Evolutionary conservation across 2,888 invertebrate genomes (phyloP).

Genomic region (Lymantria monacha): DNA sequence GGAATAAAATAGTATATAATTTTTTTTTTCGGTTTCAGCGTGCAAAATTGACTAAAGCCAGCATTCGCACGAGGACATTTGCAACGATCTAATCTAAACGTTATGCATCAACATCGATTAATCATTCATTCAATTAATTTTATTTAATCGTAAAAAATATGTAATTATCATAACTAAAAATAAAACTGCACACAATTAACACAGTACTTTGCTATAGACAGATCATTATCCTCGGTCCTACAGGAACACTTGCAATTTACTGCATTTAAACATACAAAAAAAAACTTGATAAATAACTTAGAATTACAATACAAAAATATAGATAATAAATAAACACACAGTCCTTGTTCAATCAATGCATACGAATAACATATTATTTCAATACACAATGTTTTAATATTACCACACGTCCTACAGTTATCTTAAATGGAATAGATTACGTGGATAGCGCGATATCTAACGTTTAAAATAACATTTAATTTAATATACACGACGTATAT

Average conservation of each 20-base stretch:
- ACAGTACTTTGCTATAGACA: slow-evolving; percentile 55
- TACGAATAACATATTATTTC: slow-evolving; percentile 67
- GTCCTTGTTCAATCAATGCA: slow-evolving; percentile 78
- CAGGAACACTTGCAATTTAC: slow-evolving; percentile 54
- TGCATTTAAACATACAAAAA: slow-evolving; percentile 45
- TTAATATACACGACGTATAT: slow-evolving; percentile 53
- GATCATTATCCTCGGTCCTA: slow-evolving; percentile 59
- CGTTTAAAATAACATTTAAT: slow-evolving; percentile 52
- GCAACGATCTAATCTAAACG: slow-evolving; percentile 57
- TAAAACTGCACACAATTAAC: slow-evolving; percentile 58
- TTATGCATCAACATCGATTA: slow-evolving; percentile 49
- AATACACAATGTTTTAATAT: slow-evolving; percentile 58
- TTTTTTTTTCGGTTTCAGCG: slow-evolving; percentile 63
- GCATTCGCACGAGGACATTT: slow-evolving; percentile 58
- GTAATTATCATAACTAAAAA: slow-evolving; percentile 50
- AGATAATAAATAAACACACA: slow-evolving; percentile 79
- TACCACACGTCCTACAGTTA: slow-evolving; percentile 72
- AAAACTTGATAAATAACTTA: slow-evolving; percentile 77
- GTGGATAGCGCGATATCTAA: slow-evolving; percentile 64
- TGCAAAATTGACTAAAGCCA: slow-evolving; percentile 77
- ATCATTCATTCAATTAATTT: slow-evolving; percentile 53
- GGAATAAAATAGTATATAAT: slow-evolving; percentile 68
- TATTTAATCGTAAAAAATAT: slow-evolving; percentile 47
- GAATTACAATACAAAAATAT: slow-evolving; percentile 58
- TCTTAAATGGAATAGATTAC: slow-evolving; percentile 77